Conservation (phyloP, 1,140 invertebrate genomes). For the Vollenhovia emeryi region DNA sequence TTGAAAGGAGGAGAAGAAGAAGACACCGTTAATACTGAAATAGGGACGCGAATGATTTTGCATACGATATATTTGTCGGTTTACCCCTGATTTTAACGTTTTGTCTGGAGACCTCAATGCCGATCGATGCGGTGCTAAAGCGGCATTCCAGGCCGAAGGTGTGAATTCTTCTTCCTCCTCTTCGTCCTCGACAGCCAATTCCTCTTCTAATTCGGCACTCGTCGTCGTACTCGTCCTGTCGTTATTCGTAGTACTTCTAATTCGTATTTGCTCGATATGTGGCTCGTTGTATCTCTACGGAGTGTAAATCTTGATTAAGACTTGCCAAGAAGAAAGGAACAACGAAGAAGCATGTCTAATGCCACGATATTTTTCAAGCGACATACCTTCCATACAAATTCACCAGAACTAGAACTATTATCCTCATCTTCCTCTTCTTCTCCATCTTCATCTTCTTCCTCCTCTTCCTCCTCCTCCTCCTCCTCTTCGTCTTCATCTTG, state of each 20-base stretch:
- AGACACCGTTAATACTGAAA: constrained; percentile 47
- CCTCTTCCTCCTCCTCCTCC: constrained; percentile 71
- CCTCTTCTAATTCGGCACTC: constrained; percentile 77
- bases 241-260: constrained; percentile 59
- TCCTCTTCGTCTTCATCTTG: constrained; percentile 77
- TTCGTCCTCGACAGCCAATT: constrained; percentile 79
- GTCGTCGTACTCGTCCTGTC: constrained; percentile 76
- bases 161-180: constrained; percentile 86
- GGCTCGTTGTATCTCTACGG: constrained; percentile 77
- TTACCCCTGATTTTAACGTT: constrained; percentile 82
- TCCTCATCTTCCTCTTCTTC: constrained; percentile 78
- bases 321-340: neutral
- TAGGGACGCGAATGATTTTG: constrained; percentile 9
- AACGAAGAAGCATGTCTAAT: neutral
- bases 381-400: constrained; percentile 91
- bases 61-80: constrained; percentile 43
- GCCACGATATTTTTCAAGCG: neutral
- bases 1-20: constrained; percentile 68
- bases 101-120: constrained; percentile 86
- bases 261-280: constrained; percentile 70
- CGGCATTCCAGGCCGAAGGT: constrained; percentile 87
- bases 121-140: constrained; percentile 86
- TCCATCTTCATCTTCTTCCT: constrained; percentile 71
- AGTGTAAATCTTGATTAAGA: neutral
- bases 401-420: constrained; percentile 88